Evolutionary conservation across 2,113 vertebrate species (phyloP).

Genomic region (Macquaria australasica): DNA sequence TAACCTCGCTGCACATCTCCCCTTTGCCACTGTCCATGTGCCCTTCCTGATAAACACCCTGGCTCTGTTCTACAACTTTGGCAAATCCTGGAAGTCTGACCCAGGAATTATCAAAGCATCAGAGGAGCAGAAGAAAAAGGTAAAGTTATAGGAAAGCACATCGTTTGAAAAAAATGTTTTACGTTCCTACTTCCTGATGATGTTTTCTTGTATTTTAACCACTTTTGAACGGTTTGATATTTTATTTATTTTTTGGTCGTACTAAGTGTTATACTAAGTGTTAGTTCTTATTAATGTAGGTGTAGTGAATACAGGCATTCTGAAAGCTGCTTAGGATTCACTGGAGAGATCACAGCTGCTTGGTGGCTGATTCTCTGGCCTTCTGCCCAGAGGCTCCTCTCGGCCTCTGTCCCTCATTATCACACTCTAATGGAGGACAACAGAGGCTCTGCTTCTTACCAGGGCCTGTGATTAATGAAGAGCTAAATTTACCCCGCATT

Average conservation of each 20-base stretch:
- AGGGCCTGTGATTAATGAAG: conserved; percentile 43
- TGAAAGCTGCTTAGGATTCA: not conserved
- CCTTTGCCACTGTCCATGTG: conserved; percentile 93
- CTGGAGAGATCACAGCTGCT: not conserved
- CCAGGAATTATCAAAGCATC: conserved; percentile 99
- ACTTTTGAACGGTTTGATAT: not conserved
- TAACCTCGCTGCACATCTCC: conserved; percentile 93
- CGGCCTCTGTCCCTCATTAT: conserved; percentile 49
- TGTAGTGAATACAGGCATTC: not conserved
- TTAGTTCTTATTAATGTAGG: no score
- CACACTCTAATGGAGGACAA: conserved; percentile 37
- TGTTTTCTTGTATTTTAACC: not conserved
- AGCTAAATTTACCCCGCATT: conserved; percentile 63
- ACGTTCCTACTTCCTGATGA: not conserved
- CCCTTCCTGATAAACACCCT: conserved; percentile 96
- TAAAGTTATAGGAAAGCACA: conserved; percentile 58
- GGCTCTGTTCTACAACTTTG: conserved; percentile 98
- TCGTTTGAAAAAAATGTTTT: no score
- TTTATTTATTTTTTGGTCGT: not conserved
- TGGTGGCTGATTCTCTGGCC: not conserved
- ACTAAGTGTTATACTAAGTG: no score
- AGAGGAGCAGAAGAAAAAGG: conserved; percentile 99
- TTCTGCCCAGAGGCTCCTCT: not conserved
- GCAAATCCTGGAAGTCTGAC: conserved; percentile 99
- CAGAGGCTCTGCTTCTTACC: conserved; percentile 10